Conservation (phyloP, 2,113 vertebrate genomes). For the Lampris incognitus region DNA sequence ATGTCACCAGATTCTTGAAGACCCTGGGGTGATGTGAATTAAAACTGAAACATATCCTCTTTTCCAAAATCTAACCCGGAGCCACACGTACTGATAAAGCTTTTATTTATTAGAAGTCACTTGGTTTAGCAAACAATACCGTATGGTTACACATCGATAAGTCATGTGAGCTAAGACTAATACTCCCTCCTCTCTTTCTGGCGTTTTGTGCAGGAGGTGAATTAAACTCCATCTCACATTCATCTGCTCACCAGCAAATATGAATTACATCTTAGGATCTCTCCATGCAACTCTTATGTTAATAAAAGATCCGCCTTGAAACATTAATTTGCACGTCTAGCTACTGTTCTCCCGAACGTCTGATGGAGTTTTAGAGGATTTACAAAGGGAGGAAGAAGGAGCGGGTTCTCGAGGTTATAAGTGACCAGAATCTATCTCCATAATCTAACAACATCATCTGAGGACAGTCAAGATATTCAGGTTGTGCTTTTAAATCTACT, state of each 20-base stretch:
- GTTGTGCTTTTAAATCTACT: constrained; percentile 70
- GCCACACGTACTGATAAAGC: constrained; percentile 35
- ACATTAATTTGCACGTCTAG: no score
- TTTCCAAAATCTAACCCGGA: neutral
- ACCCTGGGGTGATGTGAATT: no score
- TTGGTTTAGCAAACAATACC: constrained; percentile 65
- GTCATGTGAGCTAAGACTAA: constrained; percentile 41
- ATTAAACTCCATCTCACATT: no score
- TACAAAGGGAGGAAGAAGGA: neutral
- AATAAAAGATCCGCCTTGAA: no score
- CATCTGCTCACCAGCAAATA: no score
- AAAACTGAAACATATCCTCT: no score
- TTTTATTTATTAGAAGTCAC: constrained; percentile 58
- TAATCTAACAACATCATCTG: constrained; percentile 32
- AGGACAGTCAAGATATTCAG: constrained; percentile 30
- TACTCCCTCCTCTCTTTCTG: neutral
- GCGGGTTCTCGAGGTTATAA: constrained; percentile 23
- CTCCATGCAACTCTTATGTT: no score
- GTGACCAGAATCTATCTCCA: constrained; percentile 43
- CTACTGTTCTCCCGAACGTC: no score
- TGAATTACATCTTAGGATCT: no score
- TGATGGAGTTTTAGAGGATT: no score
- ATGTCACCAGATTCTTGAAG: no score
- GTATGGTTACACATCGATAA: constrained; percentile 58
- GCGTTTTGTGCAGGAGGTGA: neutral